Base-by-base conservation (phyloP, 2,888 invertebrate species). In the Ophion slaviceki region DNA sequence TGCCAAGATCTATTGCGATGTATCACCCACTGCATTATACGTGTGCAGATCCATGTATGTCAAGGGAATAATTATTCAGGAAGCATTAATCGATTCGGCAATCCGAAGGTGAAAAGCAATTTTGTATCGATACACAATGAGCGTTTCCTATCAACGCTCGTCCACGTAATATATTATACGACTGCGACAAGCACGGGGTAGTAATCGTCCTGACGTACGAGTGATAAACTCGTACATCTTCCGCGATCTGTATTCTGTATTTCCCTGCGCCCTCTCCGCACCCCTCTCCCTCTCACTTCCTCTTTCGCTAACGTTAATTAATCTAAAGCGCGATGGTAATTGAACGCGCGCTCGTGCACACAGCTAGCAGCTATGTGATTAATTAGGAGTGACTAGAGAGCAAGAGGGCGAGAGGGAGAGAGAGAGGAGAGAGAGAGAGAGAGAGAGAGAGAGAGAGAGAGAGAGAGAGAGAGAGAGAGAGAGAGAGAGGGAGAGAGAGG, bases 311-410 rank as follows among this genome's bases (percentile, higher is more conserved):
- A 59, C 79, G 71, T 82, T 85, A 82, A 85, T 82, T 85, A 85
- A 82, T 85, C 85, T 76, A 72, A 80, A 85, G 82, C 76, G 53
- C 82, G 80, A 80, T 82, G 80, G 85, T 85, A 85, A 85, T 82
- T 85, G 82, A 85, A 79, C 81, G 78, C 10, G 47, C 74, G 74
- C 77, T 74, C 32, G 81, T 70, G 64, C 81, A 82, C 74, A 64
- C 74, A 57, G 53, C 40, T 47, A 79, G 76, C 79, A 76, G 76
- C 76, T 68, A 72, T 76, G 82, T 77, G 80, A 82, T 85, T 80
- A 85, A 80, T 82, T 80, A 82, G 76, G 53, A 66, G 40, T 70
- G 72, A 80, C 67, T 71, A 59, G 71, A 81, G 74, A 81, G 59
- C 64, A 59, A 59, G 59, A 66, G 68, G n/a, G 45, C 14, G 71